A percentile compares a stretch with the other conserved stretches of the same genome.
Evolutionary conservation across 2,888 invertebrate species (phyloP).

Genomic region (Thecophora atra): DNA sequence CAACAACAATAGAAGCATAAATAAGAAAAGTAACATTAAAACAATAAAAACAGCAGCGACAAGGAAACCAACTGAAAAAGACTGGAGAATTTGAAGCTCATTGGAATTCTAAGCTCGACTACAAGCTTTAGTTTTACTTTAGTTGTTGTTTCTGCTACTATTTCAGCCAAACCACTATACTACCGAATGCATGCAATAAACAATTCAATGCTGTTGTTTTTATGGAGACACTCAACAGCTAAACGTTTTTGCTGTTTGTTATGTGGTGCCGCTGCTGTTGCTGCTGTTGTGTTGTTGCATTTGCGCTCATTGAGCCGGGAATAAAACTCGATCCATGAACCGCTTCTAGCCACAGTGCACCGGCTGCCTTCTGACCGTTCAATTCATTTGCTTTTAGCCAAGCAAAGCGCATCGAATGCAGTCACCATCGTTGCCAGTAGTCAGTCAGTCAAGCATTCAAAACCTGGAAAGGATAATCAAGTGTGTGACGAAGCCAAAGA

Average conservation of each 20-base stretch:
- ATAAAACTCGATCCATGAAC: conserved; percentile 66
- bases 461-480: conserved; percentile 35
- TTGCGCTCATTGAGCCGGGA: conserved; percentile 54
- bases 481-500: conserved; percentile 36
- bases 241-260: conserved; percentile 28
- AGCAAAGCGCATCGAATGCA: conserved; percentile 39
- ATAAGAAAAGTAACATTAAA: background rate
- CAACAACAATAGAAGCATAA: background rate
- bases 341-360: conserved; percentile 67
- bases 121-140: conserved; percentile 22
- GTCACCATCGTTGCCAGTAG: background rate
- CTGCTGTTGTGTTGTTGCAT: conserved; percentile 49
- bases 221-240: conserved; percentile 17
- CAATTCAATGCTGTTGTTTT: background rate
- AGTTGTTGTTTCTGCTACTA: background rate
- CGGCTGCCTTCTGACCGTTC: conserved; percentile 67
- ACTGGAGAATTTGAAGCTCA: conserved; percentile 45
- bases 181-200: conserved; percentile 34
- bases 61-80: background rate
- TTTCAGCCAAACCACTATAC: conserved; percentile 37
- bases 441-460: conserved; percentile 34
- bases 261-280: conserved; percentile 41
- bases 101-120: conserved; percentile 59
- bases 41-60: background rate
- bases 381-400: conserved; percentile 49